Conservation (phyloP, 2,888 invertebrate genomes). For the Polylopha cassiicola region DNA sequence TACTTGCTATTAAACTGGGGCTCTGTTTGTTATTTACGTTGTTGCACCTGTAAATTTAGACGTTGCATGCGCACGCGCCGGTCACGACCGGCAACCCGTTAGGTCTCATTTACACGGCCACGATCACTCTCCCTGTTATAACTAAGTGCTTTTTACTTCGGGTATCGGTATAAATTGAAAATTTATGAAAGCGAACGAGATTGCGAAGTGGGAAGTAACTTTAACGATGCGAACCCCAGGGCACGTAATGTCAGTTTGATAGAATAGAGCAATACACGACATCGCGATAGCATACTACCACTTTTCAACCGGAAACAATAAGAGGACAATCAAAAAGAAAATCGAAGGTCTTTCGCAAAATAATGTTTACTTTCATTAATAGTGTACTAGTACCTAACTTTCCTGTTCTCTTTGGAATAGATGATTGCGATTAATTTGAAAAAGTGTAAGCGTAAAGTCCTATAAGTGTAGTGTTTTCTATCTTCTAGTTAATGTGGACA, state of each 20-base stretch:
- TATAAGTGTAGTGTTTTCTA: constrained; percentile 1
- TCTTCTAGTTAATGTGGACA: constrained; percentile 17
- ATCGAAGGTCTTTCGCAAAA: too few relatives aligned
- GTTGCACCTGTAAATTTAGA: constrained; percentile 51
- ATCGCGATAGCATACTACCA: too few relatives aligned
- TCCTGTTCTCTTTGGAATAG: too few relatives aligned
- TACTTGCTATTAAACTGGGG: constrained; percentile 11
- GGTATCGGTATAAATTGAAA: constrained; percentile 16
- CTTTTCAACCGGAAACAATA: too few relatives aligned
- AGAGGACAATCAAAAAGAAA: too few relatives aligned
- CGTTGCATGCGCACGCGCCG: constrained; percentile 42
- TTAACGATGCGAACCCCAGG: neutral
- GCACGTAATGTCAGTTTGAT: constrained; percentile 1
- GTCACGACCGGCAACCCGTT: constrained; percentile 39
- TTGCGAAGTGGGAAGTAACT: constrained; percentile 1
- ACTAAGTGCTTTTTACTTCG: constrained; percentile 14
- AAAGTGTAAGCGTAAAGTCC: constrained; percentile 9
- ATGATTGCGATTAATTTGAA: constrained; percentile 14
- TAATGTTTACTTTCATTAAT: too few relatives aligned
- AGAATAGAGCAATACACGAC: neutral
- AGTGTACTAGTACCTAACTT: too few relatives aligned
- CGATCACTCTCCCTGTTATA: constrained; percentile 33
- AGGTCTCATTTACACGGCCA: constrained; percentile 33
- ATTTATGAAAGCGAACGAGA: constrained; percentile 8
- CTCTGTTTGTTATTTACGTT: constrained; percentile 26